Conservation (phyloP, 1,140 invertebrate genomes). For the Drosophila kikkawai region DNA sequence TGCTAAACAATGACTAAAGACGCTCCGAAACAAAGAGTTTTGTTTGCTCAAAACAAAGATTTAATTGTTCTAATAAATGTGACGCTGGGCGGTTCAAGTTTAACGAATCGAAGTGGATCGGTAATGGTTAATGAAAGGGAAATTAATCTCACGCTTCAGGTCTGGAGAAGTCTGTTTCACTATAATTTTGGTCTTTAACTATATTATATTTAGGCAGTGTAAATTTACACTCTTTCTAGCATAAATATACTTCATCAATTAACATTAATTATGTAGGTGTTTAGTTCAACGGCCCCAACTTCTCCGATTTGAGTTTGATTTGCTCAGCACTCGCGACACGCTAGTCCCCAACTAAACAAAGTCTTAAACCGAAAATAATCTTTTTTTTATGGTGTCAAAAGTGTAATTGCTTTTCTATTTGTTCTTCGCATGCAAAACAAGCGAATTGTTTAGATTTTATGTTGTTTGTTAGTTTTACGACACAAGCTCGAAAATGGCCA, state of each 20-base stretch:
- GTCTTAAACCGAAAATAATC: background rate
- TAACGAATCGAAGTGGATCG: background rate
- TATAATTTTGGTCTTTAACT: background rate
- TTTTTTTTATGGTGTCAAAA: slow-evolving; percentile 23
- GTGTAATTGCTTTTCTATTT: slow-evolving; percentile 48
- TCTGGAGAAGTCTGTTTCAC: background rate
- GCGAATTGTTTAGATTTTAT: slow-evolving; percentile 15
- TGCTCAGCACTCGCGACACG: background rate
- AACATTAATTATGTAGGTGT: slow-evolving; percentile 8
- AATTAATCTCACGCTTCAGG: background rate
- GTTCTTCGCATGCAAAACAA: background rate
- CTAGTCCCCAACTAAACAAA: slow-evolving; percentile 6
- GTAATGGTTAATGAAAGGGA: background rate
- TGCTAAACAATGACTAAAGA: slow-evolving; percentile 24
- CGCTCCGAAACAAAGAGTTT: slow-evolving; percentile 15
- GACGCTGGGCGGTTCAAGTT: background rate
- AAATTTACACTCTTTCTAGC: background rate
- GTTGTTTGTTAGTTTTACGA: slow-evolving; percentile 41
- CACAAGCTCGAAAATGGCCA: slow-evolving; percentile 20
- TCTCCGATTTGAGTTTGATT: background rate
- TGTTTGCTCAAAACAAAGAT: slow-evolving; percentile 1
- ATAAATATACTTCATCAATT: slow-evolving; percentile 9
- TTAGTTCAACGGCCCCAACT: slow-evolving; percentile 3
- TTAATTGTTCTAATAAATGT: slow-evolving; percentile 25
- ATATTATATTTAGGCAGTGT: background rate